phyloP scores from a whole-genome alignment of 2,797 vertebrate genomes.

The Siniperca scherzeri region DNA sequence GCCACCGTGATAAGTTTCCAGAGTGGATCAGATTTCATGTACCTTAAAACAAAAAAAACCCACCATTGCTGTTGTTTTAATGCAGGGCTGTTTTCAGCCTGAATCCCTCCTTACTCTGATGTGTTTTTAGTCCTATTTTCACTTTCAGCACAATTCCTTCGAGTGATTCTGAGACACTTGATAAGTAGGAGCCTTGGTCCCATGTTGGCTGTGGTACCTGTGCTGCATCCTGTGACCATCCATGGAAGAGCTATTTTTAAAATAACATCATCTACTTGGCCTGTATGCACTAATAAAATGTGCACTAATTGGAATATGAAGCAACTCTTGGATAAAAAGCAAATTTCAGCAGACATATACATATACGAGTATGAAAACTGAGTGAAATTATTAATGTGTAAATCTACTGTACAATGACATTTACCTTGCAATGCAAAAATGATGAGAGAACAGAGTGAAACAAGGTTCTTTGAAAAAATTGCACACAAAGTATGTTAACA shows the following conservation, averaged over 20 bases:
- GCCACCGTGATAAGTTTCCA: background rate
- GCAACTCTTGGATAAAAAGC: background rate
- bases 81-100: background rate
- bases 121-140: background rate
- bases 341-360: background rate
- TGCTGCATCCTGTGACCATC: background rate
- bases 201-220: constrained; percentile 1
- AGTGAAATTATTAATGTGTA: background rate
- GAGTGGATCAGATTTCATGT: background rate
- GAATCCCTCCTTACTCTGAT: background rate
- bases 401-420: background rate
- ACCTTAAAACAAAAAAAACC: background rate
- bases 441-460: background rate
- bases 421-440: background rate
- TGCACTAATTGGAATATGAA: constrained; percentile 9
- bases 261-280: background rate
- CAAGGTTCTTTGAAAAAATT: background rate
- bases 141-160: background rate
- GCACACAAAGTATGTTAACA: constrained; percentile 4
- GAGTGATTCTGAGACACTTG: background rate
- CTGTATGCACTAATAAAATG: constrained; percentile 8
- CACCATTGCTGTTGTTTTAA: background rate
- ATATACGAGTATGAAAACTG: background rate
- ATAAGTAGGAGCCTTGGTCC: background rate
- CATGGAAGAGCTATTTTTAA: constrained; percentile 11